Evolutionary conservation across 37 sponge, comb jelly and placozoan species (phyloP), one percentile per base, ranked within the genome.

Genomic region (Petrosia ficiformis): DNA sequence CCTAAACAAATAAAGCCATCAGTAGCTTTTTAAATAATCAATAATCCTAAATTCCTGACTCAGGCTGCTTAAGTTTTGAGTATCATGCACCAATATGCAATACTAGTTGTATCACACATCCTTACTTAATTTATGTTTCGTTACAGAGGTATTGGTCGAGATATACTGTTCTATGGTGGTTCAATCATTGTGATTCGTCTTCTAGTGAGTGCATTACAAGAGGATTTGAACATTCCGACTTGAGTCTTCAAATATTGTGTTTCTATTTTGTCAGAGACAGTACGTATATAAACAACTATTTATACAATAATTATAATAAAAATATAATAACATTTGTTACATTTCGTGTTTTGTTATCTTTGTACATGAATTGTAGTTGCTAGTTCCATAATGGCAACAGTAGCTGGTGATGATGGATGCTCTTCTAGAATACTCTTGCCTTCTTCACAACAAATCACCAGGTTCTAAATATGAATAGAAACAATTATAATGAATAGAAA

Each of bases 381-480:
- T 33, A 83, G 14, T 1, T 76, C 40, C 43, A 76, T 36, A 16
- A 89, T 57, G 19, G 71, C 67, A 10, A 25, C 39, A 8, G 81
- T 78, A 32, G 85, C 75, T 39, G 76, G 72, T 37, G 85, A 76
- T 29, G 61, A 40, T 29, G 89, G 84, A 39, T 44, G 16, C 31
- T 79, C 70, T 37, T 68, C 39, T 31, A 84, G 80, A 6, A 89
- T 42, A 35, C 38, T 82, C 67, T 5, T 2, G 35, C 90, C 90
- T 56, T 68, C 54, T 35, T 89, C 90, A 71, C 90, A 84, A 61
- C 86, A 80, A 39, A 25, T 31, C 33, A 84, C 85, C 40, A 89
- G 67, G 43, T 42, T 57, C 90, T 89, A 75, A n/a, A n/a, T n/a
- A n/a, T n/a, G n/a, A n/a, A n/a, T n/a, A n/a, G n/a, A n/a, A n/a